Evolutionary conservation across 1,140 invertebrate species (phyloP), one percentile per base, ranked within the genome.

Genomic region (Fopius arisanus): DNA sequence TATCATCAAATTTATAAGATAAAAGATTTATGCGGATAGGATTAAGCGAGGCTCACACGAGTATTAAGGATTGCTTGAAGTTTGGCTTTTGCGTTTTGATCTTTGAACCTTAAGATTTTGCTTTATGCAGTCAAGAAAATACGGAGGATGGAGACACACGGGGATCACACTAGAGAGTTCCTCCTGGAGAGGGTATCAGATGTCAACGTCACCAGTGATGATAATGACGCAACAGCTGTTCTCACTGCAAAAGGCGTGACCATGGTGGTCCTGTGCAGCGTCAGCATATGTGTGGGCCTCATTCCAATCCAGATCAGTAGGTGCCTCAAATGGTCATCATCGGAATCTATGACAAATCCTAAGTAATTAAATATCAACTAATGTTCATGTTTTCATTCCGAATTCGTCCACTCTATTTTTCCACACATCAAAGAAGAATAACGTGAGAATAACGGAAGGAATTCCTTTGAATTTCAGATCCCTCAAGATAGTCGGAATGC

Each of bases 211-310:
- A 54, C 43, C 43, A 48, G 16, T 19, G n/a, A 72, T 74, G 28
- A 80, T 67, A n/a, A 78, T 78, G 72, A 82, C 74, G 66, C 54
- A 31, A 73, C 79, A 81, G 78, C 83, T 12, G 87, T 92, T 10
- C 77, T 90, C 12, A 78, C 85, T 1, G 93, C 93, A 0, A 95
- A 95, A 86, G 89, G 90, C 9, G 90, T 93, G 3, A 92, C 93
- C 2, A 95, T 95, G 92, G 83, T 90, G 3, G 89, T 91, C 26
- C 86, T 95, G 1, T 93, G 93, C 75, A 79, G 84, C 1, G 90
- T 93, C 41, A 94, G 94, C 12, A 90, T 93, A 75, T 79, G 91
- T 2, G 90, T 94, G 70, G 94, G 94, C 3, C 88, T 91, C 28
- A 77, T 94, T 7, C 94, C 94, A 0, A 89, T 94, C 74, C 82